Conservation (phyloP, 2,113 vertebrate genomes). For the Brevimyrus niger region DNA sequence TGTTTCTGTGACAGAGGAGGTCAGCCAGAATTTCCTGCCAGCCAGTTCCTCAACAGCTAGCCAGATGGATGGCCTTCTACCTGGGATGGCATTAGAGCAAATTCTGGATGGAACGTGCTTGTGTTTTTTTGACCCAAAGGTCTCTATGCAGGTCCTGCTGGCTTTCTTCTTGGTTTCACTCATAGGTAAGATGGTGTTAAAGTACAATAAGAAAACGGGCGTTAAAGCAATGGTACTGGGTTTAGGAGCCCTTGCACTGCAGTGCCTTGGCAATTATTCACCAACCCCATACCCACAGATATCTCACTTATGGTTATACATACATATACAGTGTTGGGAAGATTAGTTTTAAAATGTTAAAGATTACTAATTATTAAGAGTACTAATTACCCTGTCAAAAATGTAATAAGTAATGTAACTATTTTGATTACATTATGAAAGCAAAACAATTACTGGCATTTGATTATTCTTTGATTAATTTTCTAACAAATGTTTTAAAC, state of each 20-base stretch:
- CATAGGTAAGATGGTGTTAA: neutral
- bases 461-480: neutral
- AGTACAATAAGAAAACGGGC: neutral
- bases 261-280: neutral
- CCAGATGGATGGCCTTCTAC: neutral
- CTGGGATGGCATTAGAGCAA: neutral
- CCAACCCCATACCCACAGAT: neutral
- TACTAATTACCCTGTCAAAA: neutral
- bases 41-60: neutral
- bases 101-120: neutral
- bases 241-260: neutral
- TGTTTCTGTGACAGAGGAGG: neutral
- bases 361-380: neutral
- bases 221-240: neutral
- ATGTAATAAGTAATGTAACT: neutral
- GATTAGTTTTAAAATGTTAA: neutral
- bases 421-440: neutral
- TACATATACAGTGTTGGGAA: neutral
- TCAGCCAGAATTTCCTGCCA: neutral
- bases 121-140: neutral
- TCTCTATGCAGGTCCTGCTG: neutral
- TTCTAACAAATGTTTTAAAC: neutral
- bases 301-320: neutral
- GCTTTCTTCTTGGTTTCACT: neutral
- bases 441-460: neutral